Conservation (phyloP, 2,113 vertebrate genomes). For the Stictonetta naevosa region DNA sequence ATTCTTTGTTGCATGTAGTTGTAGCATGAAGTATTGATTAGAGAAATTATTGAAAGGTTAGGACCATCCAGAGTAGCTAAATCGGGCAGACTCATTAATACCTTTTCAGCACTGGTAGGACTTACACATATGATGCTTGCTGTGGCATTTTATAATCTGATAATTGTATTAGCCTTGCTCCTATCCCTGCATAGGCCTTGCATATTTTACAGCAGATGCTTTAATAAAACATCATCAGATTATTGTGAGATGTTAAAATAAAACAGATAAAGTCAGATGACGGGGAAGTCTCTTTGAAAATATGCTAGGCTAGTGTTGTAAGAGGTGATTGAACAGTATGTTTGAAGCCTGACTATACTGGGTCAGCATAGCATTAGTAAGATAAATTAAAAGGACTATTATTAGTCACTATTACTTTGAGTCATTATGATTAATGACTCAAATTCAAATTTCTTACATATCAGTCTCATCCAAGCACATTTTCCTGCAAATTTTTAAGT, state of each 20-base stretch:
- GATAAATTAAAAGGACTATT: neutral
- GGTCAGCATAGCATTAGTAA: neutral
- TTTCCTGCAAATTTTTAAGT: neutral
- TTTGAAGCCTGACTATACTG: neutral
- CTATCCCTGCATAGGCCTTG: neutral
- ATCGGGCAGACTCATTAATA: neutral
- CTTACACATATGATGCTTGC: neutral
- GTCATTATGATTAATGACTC: neutral
- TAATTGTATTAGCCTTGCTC: neutral
- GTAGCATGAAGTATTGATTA: neutral
- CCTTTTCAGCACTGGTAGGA: neutral
- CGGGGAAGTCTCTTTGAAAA: neutral
- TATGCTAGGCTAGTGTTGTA: neutral
- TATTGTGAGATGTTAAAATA: neutral
- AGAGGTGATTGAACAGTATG: neutral
- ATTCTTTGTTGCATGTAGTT: neutral
- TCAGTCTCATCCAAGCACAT: neutral
- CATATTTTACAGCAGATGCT: neutral
- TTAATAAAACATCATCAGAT: neutral
- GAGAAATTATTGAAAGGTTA: neutral
- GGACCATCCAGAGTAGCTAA: neutral
- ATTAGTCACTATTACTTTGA: neutral
- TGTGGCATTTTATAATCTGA: neutral
- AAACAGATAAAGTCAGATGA: neutral
- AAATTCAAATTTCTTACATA: neutral